Conservation (phyloP, 2,113 vertebrate species). For the Aegotheles bennettii region DNA sequence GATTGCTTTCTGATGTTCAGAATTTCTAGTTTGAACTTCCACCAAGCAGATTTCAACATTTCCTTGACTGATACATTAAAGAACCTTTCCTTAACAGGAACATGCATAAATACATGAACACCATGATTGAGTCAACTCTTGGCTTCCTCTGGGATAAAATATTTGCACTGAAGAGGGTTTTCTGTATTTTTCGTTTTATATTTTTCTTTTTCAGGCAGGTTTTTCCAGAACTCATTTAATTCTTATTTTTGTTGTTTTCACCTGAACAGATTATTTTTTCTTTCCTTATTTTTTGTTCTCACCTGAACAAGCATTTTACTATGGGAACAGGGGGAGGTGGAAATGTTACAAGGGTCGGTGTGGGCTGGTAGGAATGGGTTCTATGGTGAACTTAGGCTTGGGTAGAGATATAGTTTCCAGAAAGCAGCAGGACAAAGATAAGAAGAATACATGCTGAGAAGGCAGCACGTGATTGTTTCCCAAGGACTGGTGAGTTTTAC, state of each 20-base stretch:
- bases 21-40: not conserved
- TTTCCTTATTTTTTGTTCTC: too few relatives aligned
- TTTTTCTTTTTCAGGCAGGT: not conserved
- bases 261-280: too few relatives aligned
- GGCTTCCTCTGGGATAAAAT: not conserved
- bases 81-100: not conserved
- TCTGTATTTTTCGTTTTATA: not conserved
- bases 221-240: not conserved
- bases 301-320: not conserved
- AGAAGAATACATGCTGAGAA: not conserved
- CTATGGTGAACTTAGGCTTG: not conserved
- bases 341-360: fast-evolving
- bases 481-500: not conserved
- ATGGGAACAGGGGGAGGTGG: not conserved
- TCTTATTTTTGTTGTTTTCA: not conserved
- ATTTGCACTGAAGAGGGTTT: not conserved
- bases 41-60: not conserved
- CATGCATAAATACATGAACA: not conserved
- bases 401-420: not conserved
- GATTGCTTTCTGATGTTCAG: not conserved
- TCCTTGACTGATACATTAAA: not conserved
- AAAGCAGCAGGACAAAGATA: not conserved
- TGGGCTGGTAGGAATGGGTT: not conserved
- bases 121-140: fast-evolving
- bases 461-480: not conserved